These are phyloP conservation scores for Octomys mimax DNA, from an alignment of 2,797 vertebrate genomes.

Conservation along the genomic window DNA sequence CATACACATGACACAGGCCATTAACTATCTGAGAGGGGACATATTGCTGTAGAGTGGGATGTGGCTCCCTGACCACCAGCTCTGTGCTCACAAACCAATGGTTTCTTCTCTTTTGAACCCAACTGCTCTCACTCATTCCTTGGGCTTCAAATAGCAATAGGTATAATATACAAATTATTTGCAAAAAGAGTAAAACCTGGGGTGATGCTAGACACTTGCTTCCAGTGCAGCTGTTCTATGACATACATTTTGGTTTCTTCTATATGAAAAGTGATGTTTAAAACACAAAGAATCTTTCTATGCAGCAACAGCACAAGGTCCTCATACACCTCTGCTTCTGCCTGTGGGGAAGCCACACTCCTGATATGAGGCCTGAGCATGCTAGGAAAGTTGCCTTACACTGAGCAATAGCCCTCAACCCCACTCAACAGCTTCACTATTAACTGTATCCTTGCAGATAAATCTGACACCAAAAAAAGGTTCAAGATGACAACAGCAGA, in stretches of 20 bases:
- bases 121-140: neutral
- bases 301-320: neutral
- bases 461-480: neutral
- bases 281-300: neutral
- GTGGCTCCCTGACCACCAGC: neutral
- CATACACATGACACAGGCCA: neutral
- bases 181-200: neutral
- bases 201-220: neutral
- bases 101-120: neutral
- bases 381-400: no score
- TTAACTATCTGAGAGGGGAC: neutral
- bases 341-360: no score
- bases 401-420: neutral
- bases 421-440: neutral
- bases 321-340: neutral
- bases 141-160: no score
- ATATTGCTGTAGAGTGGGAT: no score
- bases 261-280: neutral
- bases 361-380: neutral
- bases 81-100: neutral
- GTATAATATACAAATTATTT: neutral
- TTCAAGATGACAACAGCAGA: neutral
- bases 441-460: neutral
- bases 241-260: neutral
- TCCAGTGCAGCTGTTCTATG: neutral